Base-by-base conservation (phyloP, 2,797 vertebrate genomes). In the Sarcophilus harrisii region DNA sequence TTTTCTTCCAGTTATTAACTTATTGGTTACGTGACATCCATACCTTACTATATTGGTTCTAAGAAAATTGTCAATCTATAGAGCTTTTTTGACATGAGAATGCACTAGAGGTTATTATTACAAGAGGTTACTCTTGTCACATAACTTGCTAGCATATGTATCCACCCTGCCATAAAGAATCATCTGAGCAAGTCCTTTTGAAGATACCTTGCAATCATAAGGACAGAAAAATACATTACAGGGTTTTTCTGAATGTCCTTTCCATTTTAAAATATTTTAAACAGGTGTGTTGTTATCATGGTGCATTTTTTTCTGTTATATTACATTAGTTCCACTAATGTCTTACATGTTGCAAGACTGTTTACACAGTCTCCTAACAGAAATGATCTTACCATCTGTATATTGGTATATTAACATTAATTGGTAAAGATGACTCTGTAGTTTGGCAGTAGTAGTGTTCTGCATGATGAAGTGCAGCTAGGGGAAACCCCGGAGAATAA, bases 341-440 rank as follows among this genome's bases (percentile, higher is more conserved):
- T 5, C 45, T 59, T 89, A 11, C 3, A 94, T 27, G 24, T 62
- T 87, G 18, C 55, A 60, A 6, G 94, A 62, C 38, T 92, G 91
- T 27, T 87, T 62, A 52, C 62, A 92, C n/a, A 95, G 30, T 29
- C 38, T 91, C 92, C 24, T 57, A 73, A 58, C 16, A 94, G 49
- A 93, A 91, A n/a, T 57, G 32, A 28, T 90, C 62, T 93, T 94
- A 32, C 28, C 27, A 57, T 97, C 93, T 98, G 57, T 94, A 57
- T 95, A 49, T 92, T 93, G 57, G 57, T 92, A 58, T 95, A 54
- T 92, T 92, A 57, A 90, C 91, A 14, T 90, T 59, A 87, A 87
- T 91, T 92, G 92, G 57, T 38, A 93, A 73, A n/a, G 92, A n/a
- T 57, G 52, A 16, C 32, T 92, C 58, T 73, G 8, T 93, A 28